These are phyloP conservation scores for Morone chrysops DNA, from an alignment of 2,113 vertebrate species.

Conservation along the genomic window DNA sequence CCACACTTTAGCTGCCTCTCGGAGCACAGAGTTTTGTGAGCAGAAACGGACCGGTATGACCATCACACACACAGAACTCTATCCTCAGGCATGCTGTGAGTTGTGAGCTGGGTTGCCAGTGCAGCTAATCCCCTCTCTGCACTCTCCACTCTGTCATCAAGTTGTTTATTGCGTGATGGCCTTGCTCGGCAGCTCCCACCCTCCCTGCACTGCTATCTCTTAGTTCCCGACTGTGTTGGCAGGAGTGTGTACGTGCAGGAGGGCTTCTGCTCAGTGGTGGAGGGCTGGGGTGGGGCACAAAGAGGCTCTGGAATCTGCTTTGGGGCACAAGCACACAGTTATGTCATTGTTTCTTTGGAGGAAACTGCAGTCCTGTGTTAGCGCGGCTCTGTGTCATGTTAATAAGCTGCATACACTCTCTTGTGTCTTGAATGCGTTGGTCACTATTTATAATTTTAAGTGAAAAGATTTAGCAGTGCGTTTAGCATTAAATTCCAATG, in stretches of 20 bases:
- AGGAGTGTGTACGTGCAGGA: slow-evolving; percentile 75
- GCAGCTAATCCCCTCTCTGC: slow-evolving; percentile 53
- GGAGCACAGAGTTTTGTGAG: slow-evolving; percentile 43
- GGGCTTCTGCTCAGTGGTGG: slow-evolving; percentile 70
- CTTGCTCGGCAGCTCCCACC: slow-evolving; percentile 31
- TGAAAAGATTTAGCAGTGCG: background rate
- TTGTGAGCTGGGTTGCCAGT: slow-evolving; percentile 45
- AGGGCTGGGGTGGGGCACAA: slow-evolving; percentile 56
- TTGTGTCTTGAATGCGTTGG: slow-evolving; percentile 16
- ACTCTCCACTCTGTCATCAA: slow-evolving; percentile 62
- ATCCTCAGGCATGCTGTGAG: slow-evolving; percentile 32
- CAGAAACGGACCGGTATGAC: slow-evolving; percentile 37
- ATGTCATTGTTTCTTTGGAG: slow-evolving; percentile 62
- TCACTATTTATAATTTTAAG: slow-evolving; percentile 9
- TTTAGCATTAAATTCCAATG: background rate
- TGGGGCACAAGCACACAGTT: slow-evolving; percentile 48
- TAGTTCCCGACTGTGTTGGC: slow-evolving; percentile 54
- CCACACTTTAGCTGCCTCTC: background rate
- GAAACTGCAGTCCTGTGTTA: background rate
- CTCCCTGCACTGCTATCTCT: slow-evolving; percentile 29
- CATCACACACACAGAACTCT: background rate
- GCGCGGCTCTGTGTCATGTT: background rate
- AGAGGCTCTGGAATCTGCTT: slow-evolving; percentile 61
- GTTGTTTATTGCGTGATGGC: slow-evolving; percentile 71
- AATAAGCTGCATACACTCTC: background rate